phyloP scores from a whole-genome alignment of 2,888 invertebrate genomes.

The Anthrax anthrax region DNA sequence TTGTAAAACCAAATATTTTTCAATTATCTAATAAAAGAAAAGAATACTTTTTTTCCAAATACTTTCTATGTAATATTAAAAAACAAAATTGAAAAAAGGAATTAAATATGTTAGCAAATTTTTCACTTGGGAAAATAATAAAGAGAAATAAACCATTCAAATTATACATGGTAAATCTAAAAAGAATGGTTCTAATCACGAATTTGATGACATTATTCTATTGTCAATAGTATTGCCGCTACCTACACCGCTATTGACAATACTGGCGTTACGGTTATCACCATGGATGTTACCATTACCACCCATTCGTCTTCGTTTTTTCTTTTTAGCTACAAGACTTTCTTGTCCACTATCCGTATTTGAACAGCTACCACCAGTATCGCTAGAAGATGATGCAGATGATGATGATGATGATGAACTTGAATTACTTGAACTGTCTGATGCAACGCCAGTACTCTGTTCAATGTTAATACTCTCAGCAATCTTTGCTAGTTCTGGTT shows the following conservation, averaged over 20 bases:
- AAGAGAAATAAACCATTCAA: no score
- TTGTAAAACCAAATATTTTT: no score
- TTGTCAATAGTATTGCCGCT: no score
- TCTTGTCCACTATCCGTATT: slow-evolving; percentile 75
- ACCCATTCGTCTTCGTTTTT: slow-evolving; percentile 33
- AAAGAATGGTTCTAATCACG: neutral
- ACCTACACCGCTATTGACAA: no score
- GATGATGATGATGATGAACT: slow-evolving; percentile 64
- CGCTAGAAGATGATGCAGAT: slow-evolving; percentile 46
- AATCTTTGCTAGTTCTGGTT: slow-evolving; percentile 60
- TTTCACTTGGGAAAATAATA: no score
- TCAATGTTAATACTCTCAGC: slow-evolving; percentile 75
- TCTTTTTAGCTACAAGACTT: slow-evolving; percentile 74
- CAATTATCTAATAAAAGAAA: no score
- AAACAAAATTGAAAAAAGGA: no score
- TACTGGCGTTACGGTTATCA: no score
- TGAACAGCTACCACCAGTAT: slow-evolving; percentile 39
- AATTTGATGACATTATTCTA: neutral
- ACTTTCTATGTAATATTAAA: no score
- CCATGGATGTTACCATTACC: no score
- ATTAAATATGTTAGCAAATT: no score
- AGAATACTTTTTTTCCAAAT: no score
- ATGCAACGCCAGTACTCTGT: slow-evolving; percentile 79
- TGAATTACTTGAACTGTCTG: slow-evolving; percentile 82
- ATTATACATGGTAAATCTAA: neutral